These are phyloP conservation scores for Nymphalis c-album DNA, from an alignment of 2,888 invertebrate species.

Conservation along the genomic window DNA sequence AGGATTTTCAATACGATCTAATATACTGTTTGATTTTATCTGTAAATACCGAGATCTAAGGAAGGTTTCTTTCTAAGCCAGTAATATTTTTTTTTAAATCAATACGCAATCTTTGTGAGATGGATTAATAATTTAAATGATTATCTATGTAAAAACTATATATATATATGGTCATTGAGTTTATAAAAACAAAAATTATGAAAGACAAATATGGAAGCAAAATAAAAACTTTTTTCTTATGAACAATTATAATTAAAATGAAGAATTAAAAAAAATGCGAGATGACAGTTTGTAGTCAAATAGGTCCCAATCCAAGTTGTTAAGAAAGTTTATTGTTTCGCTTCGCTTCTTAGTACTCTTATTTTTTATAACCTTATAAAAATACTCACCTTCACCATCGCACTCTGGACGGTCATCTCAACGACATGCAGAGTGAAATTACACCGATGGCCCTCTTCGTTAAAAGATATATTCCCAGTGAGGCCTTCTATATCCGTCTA, in stretches of 20 bases:
- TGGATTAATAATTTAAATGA: no score
- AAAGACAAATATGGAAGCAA: not conserved
- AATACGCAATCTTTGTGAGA: no score
- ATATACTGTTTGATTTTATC: no score
- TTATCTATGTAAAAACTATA: no score
- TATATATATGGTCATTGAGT: no score
- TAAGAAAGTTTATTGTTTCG: not conserved
- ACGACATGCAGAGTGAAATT: conserved; percentile 95
- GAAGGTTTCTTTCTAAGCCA: no score
- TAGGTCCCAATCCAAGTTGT: conserved; percentile 3
- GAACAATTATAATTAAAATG: not conserved
- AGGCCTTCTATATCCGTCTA: conserved; percentile 94
- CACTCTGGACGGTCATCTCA: conserved; percentile 96
- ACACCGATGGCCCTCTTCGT: conserved; percentile 92
- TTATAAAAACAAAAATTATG: not conserved
- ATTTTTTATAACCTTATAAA: conserved; percentile 11
- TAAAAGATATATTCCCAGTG: conserved; percentile 95
- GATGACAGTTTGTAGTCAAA: conserved; percentile 4
- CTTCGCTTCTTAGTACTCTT: not conserved
- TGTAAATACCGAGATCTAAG: no score
- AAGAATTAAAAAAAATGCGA: conserved; percentile 4
- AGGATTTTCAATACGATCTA: no score
- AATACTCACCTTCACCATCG: conserved; percentile 89
- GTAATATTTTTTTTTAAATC: no score
- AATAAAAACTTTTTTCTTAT: not conserved